A percentile compares a stretch with the other conserved stretches of the same genome.
phyloP scores from a whole-genome alignment of 1,140 invertebrate genomes.

The Physella acuta region DNA sequence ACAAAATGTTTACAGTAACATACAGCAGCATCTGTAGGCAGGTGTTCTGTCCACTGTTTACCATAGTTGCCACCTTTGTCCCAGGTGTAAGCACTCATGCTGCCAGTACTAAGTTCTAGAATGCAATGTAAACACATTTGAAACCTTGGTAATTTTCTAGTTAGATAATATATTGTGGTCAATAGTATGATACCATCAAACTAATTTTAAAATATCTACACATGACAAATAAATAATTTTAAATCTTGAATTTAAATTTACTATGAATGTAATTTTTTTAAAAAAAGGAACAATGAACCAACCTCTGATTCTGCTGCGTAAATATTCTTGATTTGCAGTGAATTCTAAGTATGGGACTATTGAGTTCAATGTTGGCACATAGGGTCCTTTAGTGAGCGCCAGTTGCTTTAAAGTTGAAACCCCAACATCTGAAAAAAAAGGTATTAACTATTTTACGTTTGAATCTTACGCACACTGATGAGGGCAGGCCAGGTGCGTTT shows the following conservation, averaged over 20 bases:
- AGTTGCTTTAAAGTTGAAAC: conserved; percentile 59
- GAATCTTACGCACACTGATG: too few species aligned
- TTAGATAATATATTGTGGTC: too few species aligned
- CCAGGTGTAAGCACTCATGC: conserved; percentile 81
- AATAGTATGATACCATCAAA: too few species aligned
- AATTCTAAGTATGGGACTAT: conserved; percentile 78
- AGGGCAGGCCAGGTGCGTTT: too few species aligned
- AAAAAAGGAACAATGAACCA: too few species aligned
- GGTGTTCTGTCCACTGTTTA: conserved; percentile 76
- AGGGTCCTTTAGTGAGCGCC: conserved; percentile 65
- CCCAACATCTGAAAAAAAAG: conserved; percentile 53
- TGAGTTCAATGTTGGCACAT: conserved; percentile 70
- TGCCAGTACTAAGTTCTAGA: conserved; percentile 72
- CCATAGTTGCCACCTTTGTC: conserved; percentile 73
- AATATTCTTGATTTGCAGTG: conserved; percentile 79
- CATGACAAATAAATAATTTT: too few species aligned
- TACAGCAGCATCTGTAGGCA: conserved; percentile 79
- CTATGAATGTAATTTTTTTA: too few species aligned
- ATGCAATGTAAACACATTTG: not conserved
- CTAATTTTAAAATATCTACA: too few species aligned
- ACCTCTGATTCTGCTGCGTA: conserved; percentile 74
- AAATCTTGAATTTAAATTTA: too few species aligned
- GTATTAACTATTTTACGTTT: too few species aligned
- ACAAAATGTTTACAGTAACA: conserved; percentile 40
- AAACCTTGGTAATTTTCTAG: too few species aligned